Evolutionary conservation across 2,797 vertebrate species (phyloP), one percentile per base, ranked within the genome.

Genomic region (Adelosebastes latens): DNA sequence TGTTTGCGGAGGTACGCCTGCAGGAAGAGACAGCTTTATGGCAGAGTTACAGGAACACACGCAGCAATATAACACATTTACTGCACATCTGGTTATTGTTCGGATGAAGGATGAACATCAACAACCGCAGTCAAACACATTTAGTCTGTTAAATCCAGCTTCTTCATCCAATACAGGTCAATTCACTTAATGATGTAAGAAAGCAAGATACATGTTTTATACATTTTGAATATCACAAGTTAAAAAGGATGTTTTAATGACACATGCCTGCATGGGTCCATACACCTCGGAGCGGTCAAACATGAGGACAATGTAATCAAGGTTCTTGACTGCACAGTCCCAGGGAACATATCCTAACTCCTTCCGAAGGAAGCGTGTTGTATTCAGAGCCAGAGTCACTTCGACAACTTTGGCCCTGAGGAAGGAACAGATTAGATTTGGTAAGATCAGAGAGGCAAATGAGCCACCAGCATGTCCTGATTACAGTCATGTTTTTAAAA

Each of bases 1-100:
- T 97, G 97, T 0, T 94, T 74, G 71, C 1, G 84, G 5, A 99
- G 52, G 79, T 99, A 99, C 0, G 1, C 83, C 98, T 99, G 81
- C 42, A 88, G 72, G 80, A 58, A 85, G 24, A 85, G 55, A 65
- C 58, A 36, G 3, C 5, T 24, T 86, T 53, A 77, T 4, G 58
- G 25, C 58, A 31, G 9, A 42, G n/a, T 60, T 22, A 69, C 3
- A 9, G 59, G n/a, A 80, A 69, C 4, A n/a, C 22, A 66, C 0
- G 5, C 3, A 24, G 11, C 10, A 36, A 49, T 8, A 25, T 42
- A 27, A 67, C 20, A 56, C 27, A 24, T 58, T 76, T 18, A 74
- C 9, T 64, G 52, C 32, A 29, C 36, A 70, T 80, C 58, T 75
- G 9, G 62, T 56, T 29, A 52, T 62, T 62, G 7, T 24, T 60